These are phyloP conservation scores for Cerastis rubricosa DNA, from an alignment of 2,888 invertebrate species.

Conservation along the genomic window DNA sequence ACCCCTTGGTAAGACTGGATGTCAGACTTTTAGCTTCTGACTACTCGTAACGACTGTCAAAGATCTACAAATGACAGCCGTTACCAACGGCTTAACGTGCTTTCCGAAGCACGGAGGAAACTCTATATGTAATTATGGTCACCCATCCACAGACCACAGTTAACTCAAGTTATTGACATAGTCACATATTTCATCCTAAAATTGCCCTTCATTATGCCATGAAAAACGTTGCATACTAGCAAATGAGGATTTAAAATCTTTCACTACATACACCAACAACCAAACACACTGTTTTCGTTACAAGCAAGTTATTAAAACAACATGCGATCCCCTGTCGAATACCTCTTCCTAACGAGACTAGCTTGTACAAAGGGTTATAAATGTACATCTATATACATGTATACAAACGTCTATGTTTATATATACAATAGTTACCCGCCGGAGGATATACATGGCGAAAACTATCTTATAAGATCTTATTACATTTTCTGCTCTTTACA, in stretches of 20 bases:
- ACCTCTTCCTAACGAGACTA: slow-evolving; percentile 38
- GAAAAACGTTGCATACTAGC: background rate
- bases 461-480: slow-evolving; percentile 29
- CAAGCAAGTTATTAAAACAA: slow-evolving; percentile 37
- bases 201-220: background rate
- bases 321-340: slow-evolving; percentile 38
- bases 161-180: too few relatives aligned
- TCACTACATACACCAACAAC: background rate
- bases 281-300: slow-evolving; percentile 17
- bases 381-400: background rate
- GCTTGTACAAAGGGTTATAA: slow-evolving; percentile 31
- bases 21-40: too few relatives aligned
- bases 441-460: slow-evolving; percentile 22
- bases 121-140: too few relatives aligned
- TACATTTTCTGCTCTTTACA: slow-evolving; percentile 20
- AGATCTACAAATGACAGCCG: too few relatives aligned
- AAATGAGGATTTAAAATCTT: background rate
- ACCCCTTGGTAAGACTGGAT: too few relatives aligned
- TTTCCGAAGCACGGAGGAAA: too few relatives aligned
- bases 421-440: slow-evolving; percentile 22
- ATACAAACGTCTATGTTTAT: background rate
- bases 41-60: too few relatives aligned
- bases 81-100: too few relatives aligned
- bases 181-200: background rate
- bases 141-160: too few relatives aligned